Evolutionary conservation across 2,113 vertebrate genomes (phyloP).

Genomic region (Nothoprocta pentlandii): DNA sequence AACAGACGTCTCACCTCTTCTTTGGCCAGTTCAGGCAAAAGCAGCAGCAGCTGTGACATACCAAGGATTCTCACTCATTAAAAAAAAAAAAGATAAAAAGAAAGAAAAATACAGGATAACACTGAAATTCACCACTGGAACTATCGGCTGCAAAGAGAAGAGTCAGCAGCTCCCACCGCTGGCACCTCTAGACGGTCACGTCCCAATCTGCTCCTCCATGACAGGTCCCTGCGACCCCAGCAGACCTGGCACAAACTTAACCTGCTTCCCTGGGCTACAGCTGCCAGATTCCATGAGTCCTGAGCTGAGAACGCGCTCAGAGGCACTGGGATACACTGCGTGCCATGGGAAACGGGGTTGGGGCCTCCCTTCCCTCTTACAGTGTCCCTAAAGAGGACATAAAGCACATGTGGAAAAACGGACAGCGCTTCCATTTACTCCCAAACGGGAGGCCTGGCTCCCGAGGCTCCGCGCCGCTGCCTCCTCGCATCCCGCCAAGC

Average conservation of each 20-base stretch:
- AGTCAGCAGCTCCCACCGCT: not conserved
- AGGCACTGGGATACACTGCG: not conserved
- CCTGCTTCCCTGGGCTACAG: not conserved
- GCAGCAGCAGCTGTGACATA: not conserved
- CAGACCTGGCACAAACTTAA: not conserved
- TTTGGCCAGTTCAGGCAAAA: conserved; percentile 35
- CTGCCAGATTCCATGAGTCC: no score
- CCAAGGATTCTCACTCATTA: not conserved
- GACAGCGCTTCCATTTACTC: not conserved
- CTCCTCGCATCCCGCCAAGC: not conserved
- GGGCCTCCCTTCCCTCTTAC: not conserved
- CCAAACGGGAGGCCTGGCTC: no score
- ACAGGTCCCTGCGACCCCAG: not conserved
- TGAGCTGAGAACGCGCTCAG: not conserved
- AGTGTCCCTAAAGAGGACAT: not conserved
- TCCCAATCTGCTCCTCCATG: accelerated
- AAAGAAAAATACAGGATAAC: not conserved
- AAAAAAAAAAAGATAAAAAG: not conserved
- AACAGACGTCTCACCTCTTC: not conserved
- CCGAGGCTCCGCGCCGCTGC: not conserved
- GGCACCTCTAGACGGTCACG: not conserved
- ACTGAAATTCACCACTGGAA: not conserved
- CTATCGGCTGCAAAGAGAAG: not conserved
- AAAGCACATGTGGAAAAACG: not conserved
- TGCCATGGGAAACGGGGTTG: not conserved